phyloP scores from a whole-genome alignment of 2,888 invertebrate genomes.

The Habroteleia sp. region DNA sequence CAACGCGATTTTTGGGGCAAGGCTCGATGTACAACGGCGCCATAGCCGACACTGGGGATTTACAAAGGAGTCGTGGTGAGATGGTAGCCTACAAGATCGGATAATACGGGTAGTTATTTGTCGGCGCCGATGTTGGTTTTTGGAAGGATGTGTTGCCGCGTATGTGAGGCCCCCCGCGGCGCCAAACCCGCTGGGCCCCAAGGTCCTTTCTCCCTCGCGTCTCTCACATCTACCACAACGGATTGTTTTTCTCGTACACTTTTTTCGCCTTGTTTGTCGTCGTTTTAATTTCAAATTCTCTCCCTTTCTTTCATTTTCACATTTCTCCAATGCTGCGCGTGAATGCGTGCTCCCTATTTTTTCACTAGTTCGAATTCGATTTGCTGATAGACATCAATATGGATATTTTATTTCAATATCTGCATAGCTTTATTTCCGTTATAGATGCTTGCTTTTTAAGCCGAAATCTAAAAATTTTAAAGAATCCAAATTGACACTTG shows the following conservation, averaged over 20 bases:
- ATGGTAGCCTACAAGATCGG: slow-evolving; percentile 80
- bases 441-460: too few relatives aligned
- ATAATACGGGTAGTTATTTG: slow-evolving; percentile 81
- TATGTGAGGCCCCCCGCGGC: slow-evolving; percentile 78
- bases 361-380: background rate
- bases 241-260: slow-evolving; percentile 54
- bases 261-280: slow-evolving; percentile 44
- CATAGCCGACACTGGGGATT: slow-evolving; percentile 71
- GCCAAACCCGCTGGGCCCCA: slow-evolving; percentile 74
- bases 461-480: too few relatives aligned
- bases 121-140: slow-evolving; percentile 81
- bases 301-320: slow-evolving; percentile 40
- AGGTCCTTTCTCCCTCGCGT: slow-evolving; percentile 56
- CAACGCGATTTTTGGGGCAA: slow-evolving; percentile 51
- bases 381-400: slow-evolving; percentile 19
- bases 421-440: background rate
- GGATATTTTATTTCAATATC: slow-evolving; percentile 26
- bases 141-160: slow-evolving; percentile 70
- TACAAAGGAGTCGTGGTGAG: slow-evolving; percentile 78
- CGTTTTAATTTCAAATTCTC: slow-evolving; percentile 45
- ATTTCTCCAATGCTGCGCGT: slow-evolving; percentile 43
- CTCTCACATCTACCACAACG: slow-evolving; percentile 53
- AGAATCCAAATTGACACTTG: too few relatives aligned
- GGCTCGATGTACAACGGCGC: slow-evolving; percentile 63
- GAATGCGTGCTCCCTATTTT: slow-evolving; percentile 13